Evolutionary conservation across 2,888 invertebrate species (phyloP), one percentile per base, ranked within the genome.

Genomic region (Toxonevra muliebris): DNA sequence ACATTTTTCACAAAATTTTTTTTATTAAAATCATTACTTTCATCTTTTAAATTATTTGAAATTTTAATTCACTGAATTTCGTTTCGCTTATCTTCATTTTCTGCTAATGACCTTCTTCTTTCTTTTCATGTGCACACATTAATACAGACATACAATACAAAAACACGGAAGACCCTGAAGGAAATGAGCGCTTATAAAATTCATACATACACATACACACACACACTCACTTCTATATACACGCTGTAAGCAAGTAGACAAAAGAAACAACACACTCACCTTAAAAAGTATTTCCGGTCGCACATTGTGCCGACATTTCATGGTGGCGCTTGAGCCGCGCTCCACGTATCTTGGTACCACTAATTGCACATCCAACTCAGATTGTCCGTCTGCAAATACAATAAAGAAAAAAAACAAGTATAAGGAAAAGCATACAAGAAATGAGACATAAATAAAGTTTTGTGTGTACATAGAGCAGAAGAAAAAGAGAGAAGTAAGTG

Each of bases 291-390:
- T 88, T 79, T 91, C 90, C 55, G 89, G 89, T 59, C 89, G 88
- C 69, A 93, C 92, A 85, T 91, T 92, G 87, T 93, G 93, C 72
- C 90, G 88, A 87, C 93, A 94, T 80, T 89, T 89, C 72, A 93
- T 86, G 59, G 89, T 88, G 74, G 91, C 93, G 73, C 91, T 89
- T 68, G 90, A 89, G 65, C 91, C 92, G 76, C 89, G 88, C 70
- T 90, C 89, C 73, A 92, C 92, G 87, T 92, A 93, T 76, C 90
- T 87, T 75, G 90, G 91, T 84, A 90, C 89, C 78, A 89, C 88
- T 77, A 92, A 87, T 79, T 90, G 89, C 77, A 91, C 91, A 69
- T 88, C 87, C 73, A 90, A 87, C 73, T 89, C 89, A 71, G 85
- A 84, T 79, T 85, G 85, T 80, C 84, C 85, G 78, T 79, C 85